A percentile compares a stretch with the other conserved stretches of the same genome.
Conservation (phyloP, 2,888 invertebrate species). For the Arrhopalites spinosus region DNA sequence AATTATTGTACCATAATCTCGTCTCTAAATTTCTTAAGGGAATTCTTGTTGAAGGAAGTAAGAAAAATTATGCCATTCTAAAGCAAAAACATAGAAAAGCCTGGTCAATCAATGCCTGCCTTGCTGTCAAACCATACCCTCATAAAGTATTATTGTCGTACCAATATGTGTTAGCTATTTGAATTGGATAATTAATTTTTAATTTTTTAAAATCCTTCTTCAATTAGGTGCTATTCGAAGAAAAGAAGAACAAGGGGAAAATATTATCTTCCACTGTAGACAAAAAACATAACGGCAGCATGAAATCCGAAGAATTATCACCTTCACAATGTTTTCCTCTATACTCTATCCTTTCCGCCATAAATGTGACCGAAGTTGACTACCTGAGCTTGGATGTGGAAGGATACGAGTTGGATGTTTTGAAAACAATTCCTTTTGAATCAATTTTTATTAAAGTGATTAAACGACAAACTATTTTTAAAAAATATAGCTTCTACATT, state of each 20-base stretch:
- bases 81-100: constrained; percentile 57
- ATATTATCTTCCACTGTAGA: not conserved
- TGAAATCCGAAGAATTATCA: not conserved
- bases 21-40: constrained; percentile 44
- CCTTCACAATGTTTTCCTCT: constrained; percentile 60
- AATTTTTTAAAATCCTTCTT: not conserved
- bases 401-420: constrained; percentile 58
- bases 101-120: constrained; percentile 58
- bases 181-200: too few species aligned
- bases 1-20: not conserved
- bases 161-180: not conserved
- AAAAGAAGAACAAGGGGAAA: constrained; percentile 26
- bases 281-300: too few species aligned
- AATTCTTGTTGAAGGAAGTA: constrained; percentile 58
- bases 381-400: constrained; percentile 61
- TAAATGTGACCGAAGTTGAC: constrained; percentile 59
- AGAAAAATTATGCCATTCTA: constrained; percentile 57
- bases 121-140: constrained; percentile 55
- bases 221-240: constrained; percentile 26
- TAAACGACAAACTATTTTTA: not conserved
- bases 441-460: not conserved
- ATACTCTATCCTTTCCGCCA: constrained; percentile 59
- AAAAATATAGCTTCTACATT: not conserved
- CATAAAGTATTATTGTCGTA: constrained; percentile 38
- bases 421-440: constrained; percentile 11